Evolutionary conservation across 2,888 invertebrate species (phyloP), one percentile per base, ranked within the genome.

Genomic region (Cyclophora punctaria): DNA sequence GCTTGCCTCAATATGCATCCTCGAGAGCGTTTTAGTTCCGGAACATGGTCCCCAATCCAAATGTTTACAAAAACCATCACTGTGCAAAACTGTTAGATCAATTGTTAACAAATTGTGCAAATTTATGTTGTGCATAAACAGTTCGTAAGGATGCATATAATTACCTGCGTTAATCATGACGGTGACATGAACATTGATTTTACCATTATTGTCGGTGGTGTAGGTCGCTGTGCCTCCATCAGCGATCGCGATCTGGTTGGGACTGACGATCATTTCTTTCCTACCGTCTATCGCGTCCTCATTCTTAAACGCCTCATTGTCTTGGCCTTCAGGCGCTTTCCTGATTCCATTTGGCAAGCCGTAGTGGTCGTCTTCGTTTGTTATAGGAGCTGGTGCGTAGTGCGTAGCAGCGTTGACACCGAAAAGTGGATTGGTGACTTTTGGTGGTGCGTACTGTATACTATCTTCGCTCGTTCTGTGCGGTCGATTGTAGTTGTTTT

Each of bases 151-250:
- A 89, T 86, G 88, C 86, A 87, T 84, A 86, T 87, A 87, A 83
- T 88, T 85, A 79, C 92, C 92, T 67, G 93, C 92, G 77, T 93
- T 93, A 75, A 95, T 96, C 88, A 95, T 93, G 83, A 95, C 95
- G 78, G 95, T 94, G 79, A 95, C 95, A 90, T 94, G 94, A 80
- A 94, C 95, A 90, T 94, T 95, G 89, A 94, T 95, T 90, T 95
- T 96, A 79, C 95, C 95, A 90, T 95, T 95, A 87, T 94, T 89
- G 81, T 93, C 92, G 63, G 93, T 92, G 63, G 92, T 91, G 85
- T 93, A 92, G 55, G 90, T 89, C 50, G 88, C 84, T 43, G 84
- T 82, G 57, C 90, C 84, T 64, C 89, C 89, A 49, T 90, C 88
- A 52, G 78, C 73, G 70, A 85, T 78, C 58, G 86, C 86, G 73